Base-by-base conservation (phyloP, 2,888 invertebrate genomes). In the Drosophila affinis region DNA sequence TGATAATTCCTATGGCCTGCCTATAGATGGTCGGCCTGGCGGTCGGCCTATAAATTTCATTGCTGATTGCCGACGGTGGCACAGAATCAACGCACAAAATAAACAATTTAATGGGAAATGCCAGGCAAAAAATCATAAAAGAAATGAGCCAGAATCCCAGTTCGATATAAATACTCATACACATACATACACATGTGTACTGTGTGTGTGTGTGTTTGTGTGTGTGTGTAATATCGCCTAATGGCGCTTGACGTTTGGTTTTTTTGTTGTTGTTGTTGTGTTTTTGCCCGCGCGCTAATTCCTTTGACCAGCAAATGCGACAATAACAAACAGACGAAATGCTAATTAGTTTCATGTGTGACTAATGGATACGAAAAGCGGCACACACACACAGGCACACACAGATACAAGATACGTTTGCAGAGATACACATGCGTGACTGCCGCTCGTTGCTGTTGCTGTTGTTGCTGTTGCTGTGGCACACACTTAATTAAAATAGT, bases 341-440 rank as follows among this genome's bases (percentile, higher is more conserved):
- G 86, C 86, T 87, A 87, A 87, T 87, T 89, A 87, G 86, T 87
- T 88, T 87, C 86, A 87, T 87, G 90, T 89, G 90, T 87, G 86
- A 87, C 86, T 87, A 87, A 87, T 88, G 89, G 81, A 84, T 73
- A 87, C 77, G 81, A 81, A 77, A 81, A 89, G 82, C 82, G 77
- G 78, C 88, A 81, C 73, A 85, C 29, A 64, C 55, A 85, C 71
- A 63, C 52, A 48, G n/a, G n/a, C 60, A 58, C 56, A 51, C 12
- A 65, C 57, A 74, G 52, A 68, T 49, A 53, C 27, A 21, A 53
- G 49, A 27, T 18, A 39, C 39, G 14, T 39, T 39, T 39, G 48
- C 75, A 57, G 49, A 60, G 64, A 62, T 57, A 75, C 77, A 76
- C 61, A 77, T 76, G 77, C 77, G 64, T 74, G 77, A 75, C 77